phyloP scores from a whole-genome alignment of 2,113 vertebrate genomes.

The Corydoras maculifer region DNA sequence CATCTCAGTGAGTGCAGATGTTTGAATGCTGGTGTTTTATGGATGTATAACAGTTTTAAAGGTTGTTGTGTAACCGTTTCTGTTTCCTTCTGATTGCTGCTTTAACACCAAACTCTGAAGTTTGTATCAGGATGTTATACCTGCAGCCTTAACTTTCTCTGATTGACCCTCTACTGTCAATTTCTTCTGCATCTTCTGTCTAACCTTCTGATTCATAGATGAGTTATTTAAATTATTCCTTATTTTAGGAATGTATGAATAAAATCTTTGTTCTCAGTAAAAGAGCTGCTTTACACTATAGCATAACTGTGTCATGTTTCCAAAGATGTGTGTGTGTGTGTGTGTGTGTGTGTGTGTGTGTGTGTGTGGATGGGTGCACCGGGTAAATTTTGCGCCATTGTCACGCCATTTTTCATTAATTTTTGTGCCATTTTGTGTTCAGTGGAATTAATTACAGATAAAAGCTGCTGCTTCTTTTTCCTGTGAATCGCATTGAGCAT shows the following conservation, averaged over 20 bases:
- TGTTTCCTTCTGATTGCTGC: no score
- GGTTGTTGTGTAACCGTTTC: no score
- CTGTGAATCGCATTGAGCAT: not conserved
- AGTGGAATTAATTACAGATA: not conserved
- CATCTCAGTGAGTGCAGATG: no score
- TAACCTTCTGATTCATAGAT: no score
- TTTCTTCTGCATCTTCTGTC: no score
- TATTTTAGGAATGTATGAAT: not conserved
- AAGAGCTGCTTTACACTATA: not conserved
- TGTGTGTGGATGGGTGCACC: constrained; percentile 25
- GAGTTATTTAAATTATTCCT: not conserved
- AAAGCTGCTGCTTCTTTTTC: constrained; percentile 8
- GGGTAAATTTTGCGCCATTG: constrained; percentile 20
- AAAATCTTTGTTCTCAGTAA: not conserved
- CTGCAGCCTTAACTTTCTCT: no score
- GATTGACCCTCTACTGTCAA: no score
- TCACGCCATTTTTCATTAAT: not conserved
- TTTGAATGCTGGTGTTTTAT: no score
- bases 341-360: constrained; percentile 25
- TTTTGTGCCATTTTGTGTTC: constrained; percentile 2
- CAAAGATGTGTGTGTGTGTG: not conserved
- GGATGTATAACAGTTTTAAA: no score
- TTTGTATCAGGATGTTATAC: no score
- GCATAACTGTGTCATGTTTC: not conserved
- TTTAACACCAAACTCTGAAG: no score